phyloP scores from a whole-genome alignment of 2,888 invertebrate genomes.

The Drosophila peninsularis region DNA sequence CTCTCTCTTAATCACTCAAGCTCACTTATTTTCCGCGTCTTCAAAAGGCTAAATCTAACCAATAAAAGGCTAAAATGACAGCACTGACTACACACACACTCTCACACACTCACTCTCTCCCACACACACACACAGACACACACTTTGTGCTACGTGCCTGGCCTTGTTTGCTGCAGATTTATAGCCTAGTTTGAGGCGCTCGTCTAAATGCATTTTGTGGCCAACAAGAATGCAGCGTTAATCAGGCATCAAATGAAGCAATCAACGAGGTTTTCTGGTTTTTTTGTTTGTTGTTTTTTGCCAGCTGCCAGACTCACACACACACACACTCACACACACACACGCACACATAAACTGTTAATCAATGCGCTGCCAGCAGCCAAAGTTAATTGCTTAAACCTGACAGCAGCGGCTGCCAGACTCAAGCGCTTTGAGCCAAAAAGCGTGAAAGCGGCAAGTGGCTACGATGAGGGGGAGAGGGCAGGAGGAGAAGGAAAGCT shows the following conservation, averaged over 20 bases:
- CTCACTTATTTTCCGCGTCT: neutral
- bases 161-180: slow-evolving; percentile 12
- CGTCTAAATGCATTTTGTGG: slow-evolving; percentile 31
- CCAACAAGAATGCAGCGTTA: slow-evolving; percentile 28
- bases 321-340: neutral
- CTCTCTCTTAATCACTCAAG: neutral
- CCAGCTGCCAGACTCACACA: slow-evolving; percentile 4
- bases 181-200: slow-evolving; percentile 8
- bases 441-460: slow-evolving; percentile 58
- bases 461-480: neutral
- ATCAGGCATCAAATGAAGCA: slow-evolving; percentile 30
- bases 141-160: slow-evolving; percentile 6
- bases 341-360: slow-evolving; percentile 37
- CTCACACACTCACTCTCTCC: neutral
- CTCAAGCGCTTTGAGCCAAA: slow-evolving; percentile 61
- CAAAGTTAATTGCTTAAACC: slow-evolving; percentile 67
- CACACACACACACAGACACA: neutral
- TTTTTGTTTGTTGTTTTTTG: slow-evolving; percentile 3
- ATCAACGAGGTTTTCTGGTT: slow-evolving; percentile 24
- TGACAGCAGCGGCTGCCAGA: slow-evolving; percentile 37
- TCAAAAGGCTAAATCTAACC: neutral
- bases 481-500: neutral
- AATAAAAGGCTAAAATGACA: slow-evolving; percentile 1
- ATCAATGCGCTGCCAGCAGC: slow-evolving; percentile 47
- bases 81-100: neutral